These are phyloP conservation scores for Caenorhabditis brenneri DNA, from an alignment of 1,140 invertebrate species.

Conservation along the genomic window DNA sequence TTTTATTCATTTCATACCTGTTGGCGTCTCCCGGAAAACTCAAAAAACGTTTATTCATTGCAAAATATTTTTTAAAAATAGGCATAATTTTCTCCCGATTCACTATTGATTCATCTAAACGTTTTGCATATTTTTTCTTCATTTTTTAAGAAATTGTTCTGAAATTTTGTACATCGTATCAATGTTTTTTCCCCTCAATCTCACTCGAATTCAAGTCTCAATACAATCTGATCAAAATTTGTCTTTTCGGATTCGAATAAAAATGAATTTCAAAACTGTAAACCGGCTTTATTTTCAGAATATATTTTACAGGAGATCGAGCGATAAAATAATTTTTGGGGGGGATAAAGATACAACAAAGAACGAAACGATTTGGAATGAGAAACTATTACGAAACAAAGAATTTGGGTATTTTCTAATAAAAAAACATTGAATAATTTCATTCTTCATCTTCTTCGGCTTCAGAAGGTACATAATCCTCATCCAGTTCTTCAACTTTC, in stretches of 20 bases:
- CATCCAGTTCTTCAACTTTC: not conserved
- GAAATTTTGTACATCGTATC: conserved; percentile 34
- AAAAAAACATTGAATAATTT: too few relatives aligned
- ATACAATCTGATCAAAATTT: conserved; percentile 15
- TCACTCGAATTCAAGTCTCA: not conserved
- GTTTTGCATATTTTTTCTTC: conserved; percentile 19
- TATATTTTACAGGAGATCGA: conserved; percentile 1
- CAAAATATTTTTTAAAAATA: not conserved
- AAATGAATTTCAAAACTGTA: not conserved
- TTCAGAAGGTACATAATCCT: conserved; percentile 31
- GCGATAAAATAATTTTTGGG: conserved; percentile 23
- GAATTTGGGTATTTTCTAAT: too few relatives aligned
- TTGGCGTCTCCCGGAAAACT: conserved; percentile 31
- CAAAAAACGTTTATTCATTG: not conserved
- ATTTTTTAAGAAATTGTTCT: not conserved
- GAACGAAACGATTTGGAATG: too few relatives aligned
- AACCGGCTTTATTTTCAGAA: not conserved
- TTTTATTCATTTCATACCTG: conserved; percentile 40
- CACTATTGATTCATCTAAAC: not conserved
- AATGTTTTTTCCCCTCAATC: not conserved
- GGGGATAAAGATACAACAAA: too few relatives aligned
- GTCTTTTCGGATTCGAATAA: not conserved
- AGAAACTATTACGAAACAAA: too few relatives aligned
- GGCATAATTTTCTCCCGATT: conserved; percentile 1
- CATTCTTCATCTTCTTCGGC: conserved; percentile 13